Evolutionary conservation across 2,797 vertebrate species (phyloP).

Genomic region (Channa striata): DNA sequence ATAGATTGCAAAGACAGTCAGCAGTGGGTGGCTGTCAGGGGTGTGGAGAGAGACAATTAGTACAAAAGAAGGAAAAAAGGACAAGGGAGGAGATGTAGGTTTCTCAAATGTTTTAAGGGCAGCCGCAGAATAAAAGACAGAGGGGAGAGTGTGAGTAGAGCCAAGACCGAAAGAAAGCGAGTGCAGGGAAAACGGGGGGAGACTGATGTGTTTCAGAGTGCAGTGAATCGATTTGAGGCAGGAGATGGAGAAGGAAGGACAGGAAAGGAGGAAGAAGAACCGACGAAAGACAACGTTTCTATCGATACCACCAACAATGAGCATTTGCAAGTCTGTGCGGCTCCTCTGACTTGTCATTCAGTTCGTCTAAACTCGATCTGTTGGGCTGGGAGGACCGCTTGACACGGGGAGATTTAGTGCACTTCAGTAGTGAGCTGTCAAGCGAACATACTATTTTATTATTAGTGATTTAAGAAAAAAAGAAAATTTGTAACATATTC

Average conservation of each 20-base stretch:
- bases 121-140: conserved; percentile 23
- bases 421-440: conserved; percentile 37
- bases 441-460: background rate
- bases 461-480: conserved; percentile 14
- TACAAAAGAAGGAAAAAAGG: conserved; percentile 8
- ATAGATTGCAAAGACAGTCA: conserved; percentile 8
- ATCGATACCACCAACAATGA: conserved; percentile 55
- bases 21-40: conserved; percentile 27
- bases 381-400: conserved; percentile 23
- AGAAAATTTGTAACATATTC: background rate
- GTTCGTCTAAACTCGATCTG: conserved; percentile 41
- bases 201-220: conserved; percentile 40
- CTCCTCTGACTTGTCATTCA: conserved; percentile 16
- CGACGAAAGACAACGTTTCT: conserved; percentile 29
- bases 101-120: conserved; percentile 15
- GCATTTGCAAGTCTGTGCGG: conserved; percentile 19
- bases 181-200: conserved; percentile 10
- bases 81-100: background rate
- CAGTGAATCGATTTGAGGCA: conserved; percentile 33
- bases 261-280: conserved; percentile 2
- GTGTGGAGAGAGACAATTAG: conserved; percentile 54
- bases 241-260: conserved; percentile 14
- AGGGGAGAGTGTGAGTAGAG: conserved; percentile 16
- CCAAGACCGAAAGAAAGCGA: conserved; percentile 47
- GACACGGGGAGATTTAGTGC: conserved; percentile 67